Conservation (phyloP, 2,888 invertebrate species). For the Oconnorella tubifera region DNA sequence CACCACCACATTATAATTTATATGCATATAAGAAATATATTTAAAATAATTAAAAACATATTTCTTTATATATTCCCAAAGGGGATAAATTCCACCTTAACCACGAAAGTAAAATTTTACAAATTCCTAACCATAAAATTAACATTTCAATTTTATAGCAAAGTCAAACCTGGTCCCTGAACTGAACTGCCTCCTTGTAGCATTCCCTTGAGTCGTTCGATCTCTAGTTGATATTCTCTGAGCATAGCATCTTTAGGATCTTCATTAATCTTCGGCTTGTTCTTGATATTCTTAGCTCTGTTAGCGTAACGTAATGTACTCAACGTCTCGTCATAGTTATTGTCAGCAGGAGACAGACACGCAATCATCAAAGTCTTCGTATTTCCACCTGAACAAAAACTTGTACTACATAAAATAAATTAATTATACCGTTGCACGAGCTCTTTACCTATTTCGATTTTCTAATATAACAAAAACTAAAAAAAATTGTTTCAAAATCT, state of each 20-base stretch:
- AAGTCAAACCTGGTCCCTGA: too few relatives aligned
- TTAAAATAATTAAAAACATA: too few relatives aligned
- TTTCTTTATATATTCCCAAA: too few relatives aligned
- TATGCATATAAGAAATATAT: too few relatives aligned
- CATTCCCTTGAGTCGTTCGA: conserved; percentile 66
- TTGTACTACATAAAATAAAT: too few relatives aligned
- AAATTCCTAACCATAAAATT: not conserved
- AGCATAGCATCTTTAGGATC: conserved; percentile 85
- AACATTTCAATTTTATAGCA: not conserved
- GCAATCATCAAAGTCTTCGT: conserved; percentile 85
- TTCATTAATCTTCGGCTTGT: conserved; percentile 76
- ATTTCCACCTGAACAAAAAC: conserved; percentile 65
- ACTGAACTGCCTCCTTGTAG: conserved; percentile 43
- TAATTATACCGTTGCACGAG: too few relatives aligned
- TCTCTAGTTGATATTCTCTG: conserved; percentile 79
- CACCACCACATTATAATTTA: too few relatives aligned
- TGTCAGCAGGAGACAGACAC: conserved; percentile 76
- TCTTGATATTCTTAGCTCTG: conserved; percentile 79
- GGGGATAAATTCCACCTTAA: not conserved
- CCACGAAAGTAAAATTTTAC: not conserved
- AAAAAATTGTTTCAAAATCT: too few relatives aligned
- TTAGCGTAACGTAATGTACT: conserved; percentile 75
- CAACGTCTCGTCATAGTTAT: conserved; percentile 78
- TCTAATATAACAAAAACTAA: too few relatives aligned
- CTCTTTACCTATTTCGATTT: too few relatives aligned